Evolutionary conservation across 2,888 invertebrate species (phyloP), one percentile per base, ranked within the genome.

Genomic region (Xestia xanthographa): DNA sequence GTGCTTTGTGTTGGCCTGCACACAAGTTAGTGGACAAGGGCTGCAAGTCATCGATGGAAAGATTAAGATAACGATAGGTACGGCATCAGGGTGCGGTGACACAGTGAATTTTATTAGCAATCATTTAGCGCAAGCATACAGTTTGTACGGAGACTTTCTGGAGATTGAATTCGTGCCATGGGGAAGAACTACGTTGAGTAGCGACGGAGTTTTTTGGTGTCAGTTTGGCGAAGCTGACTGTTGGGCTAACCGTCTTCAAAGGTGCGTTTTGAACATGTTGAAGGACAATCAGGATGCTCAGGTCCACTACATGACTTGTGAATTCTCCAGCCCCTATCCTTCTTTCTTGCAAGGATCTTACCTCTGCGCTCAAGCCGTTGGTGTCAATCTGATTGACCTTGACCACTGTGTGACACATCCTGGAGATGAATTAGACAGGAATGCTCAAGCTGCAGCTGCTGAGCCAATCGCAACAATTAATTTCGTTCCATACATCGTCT

Each of bases 151-250:
- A 22, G 82, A 94, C 0, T 94, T 90, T 68, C 77, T 96, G 74
- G 93, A 95, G 14, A 75, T 96, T 0, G 94, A 96, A 80, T 96
- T 95, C 66, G 90, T 96, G 1, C 94, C 96, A 2, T 97, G 96
- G 96, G 96, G 96, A 29, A 93, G 93, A 72, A 93, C 95, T 0
- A 29, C 29, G 4, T n/a, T 92, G 62, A 84, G 89, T 22, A n/a
- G 0, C 0, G 85, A 94, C 38, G 94, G 92, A 29, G 63, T 41
- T 9, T 78, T 95, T 22, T 82, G 72, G 2, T 96, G 96, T 73
- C 93, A 94, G 73, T 95, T 94, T 45, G 91, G 92, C 5, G 74
- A 17, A 0, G 88, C 85, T 53, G 96, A 96, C 77, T 96, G 96
- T 86, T 95, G 92, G 92, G 95, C 96, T 0, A 97, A 97, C 69